These are phyloP conservation scores for Melipona bicolor DNA, from an alignment of 2,888 invertebrate genomes.

Conservation along the genomic window DNA sequence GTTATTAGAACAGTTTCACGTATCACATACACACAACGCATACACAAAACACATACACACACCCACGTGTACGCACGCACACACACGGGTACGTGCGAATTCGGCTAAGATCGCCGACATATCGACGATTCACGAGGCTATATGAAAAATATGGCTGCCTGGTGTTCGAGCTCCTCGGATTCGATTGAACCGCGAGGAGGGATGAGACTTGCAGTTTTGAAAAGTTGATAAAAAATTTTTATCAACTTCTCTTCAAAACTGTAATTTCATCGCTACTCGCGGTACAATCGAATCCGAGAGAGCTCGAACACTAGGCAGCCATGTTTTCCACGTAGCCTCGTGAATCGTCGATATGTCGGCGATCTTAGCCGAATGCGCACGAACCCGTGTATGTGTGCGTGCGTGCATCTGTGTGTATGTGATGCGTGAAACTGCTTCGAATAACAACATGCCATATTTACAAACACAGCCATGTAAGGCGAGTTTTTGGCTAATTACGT, in stretches of 20 bases:
- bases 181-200: slow-evolving; percentile 15
- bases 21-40: neutral
- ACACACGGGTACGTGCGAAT: slow-evolving; percentile 68
- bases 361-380: slow-evolving; percentile 76
- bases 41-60: neutral
- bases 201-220: slow-evolving; percentile 14
- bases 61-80: neutral
- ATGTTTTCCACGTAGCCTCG: slow-evolving; percentile 71
- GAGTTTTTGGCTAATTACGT: slow-evolving; percentile 76
- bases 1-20: slow-evolving; percentile 61
- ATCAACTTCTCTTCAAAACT: slow-evolving; percentile 20
- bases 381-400: slow-evolving; percentile 56
- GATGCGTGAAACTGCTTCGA: slow-evolving; percentile 49
- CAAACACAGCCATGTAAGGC: slow-evolving; percentile 81
- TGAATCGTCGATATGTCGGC: slow-evolving; percentile 67
- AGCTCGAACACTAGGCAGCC: slow-evolving; percentile 45
- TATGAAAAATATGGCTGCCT: slow-evolving; percentile 67
- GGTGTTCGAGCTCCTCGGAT: slow-evolving; percentile 18
- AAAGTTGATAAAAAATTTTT: slow-evolving; percentile 20
- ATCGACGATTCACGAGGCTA: slow-evolving; percentile 69
- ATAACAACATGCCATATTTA: slow-evolving; percentile 78
- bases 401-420: too few relatives aligned
- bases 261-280: slow-evolving; percentile 12
- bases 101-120: slow-evolving; percentile 74
- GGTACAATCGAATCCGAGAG: slow-evolving; percentile 13